phyloP scores from a whole-genome alignment of 2,888 invertebrate species.

The Sminthurinus aureus region DNA sequence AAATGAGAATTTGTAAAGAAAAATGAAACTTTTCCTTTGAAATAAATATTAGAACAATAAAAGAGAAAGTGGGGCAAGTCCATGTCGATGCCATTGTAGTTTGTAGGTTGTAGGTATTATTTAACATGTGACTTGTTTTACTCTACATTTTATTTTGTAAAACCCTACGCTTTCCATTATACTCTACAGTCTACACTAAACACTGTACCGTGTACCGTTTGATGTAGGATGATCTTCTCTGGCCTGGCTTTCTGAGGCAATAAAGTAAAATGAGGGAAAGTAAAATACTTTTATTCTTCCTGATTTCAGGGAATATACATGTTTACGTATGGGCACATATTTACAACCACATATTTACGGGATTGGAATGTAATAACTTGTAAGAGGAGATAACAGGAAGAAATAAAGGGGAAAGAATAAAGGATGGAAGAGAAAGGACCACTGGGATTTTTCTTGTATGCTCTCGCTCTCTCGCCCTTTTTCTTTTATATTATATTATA shows the following conservation, averaged over 20 bases:
- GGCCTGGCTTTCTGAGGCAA: not conserved
- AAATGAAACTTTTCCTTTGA: no score
- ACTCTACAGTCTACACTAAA: not conserved
- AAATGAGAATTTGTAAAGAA: no score
- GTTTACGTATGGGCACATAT: no score
- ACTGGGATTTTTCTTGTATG: not conserved
- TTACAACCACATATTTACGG: no score
- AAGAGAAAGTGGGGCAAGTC: not conserved
- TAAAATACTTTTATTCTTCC: not conserved
- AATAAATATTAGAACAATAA: not conserved
- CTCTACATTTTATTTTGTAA: no score
- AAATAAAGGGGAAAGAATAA: no score
- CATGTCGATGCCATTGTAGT: no score
- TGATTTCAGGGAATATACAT: not conserved
- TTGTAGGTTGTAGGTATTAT: no score
- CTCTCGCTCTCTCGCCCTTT: not conserved
- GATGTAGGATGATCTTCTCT: not conserved
- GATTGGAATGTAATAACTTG: conserved; percentile 26
- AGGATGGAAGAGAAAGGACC: not conserved
- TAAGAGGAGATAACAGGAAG: conserved; percentile 12
- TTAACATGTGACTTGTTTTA: no score
- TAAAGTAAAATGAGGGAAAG: not conserved
- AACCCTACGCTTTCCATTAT: no score
- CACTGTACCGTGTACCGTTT: not conserved
- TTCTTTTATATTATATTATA: not conserved